Evolutionary conservation across 2,888 invertebrate species (phyloP).

Genomic region (Tanypteryx hageni): DNA sequence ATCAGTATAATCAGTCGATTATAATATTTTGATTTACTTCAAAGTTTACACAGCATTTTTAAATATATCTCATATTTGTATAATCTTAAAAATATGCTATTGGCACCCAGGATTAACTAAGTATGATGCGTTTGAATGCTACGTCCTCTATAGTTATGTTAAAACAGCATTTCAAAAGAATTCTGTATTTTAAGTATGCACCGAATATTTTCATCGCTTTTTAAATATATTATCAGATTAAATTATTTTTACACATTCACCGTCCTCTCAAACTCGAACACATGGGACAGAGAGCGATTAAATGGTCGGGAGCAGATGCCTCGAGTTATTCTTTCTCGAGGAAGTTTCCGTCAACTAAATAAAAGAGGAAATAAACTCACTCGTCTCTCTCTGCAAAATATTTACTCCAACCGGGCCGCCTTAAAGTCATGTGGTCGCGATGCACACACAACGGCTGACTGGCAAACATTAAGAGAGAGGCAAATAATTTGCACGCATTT

Average conservation of each 20-base stretch:
- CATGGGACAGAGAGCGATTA: slow-evolving; percentile 1
- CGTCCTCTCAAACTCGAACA: slow-evolving; percentile 12
- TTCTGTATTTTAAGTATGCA: neutral
- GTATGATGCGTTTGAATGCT: no score
- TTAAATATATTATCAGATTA: neutral
- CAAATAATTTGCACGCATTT: slow-evolving; percentile 51
- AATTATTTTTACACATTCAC: neutral
- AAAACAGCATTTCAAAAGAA: no score
- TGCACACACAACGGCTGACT: slow-evolving; percentile 36
- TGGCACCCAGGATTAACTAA: no score
- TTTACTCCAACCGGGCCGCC: slow-evolving; percentile 16
- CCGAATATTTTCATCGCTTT: neutral
- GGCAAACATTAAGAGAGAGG: slow-evolving; percentile 13
- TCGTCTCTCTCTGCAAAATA: slow-evolving; percentile 49
- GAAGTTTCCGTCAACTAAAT: slow-evolving; percentile 30
- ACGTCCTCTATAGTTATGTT: no score
- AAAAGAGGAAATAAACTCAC: slow-evolving; percentile 31
- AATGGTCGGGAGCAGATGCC: slow-evolving; percentile 50
- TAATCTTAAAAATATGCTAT: no score
- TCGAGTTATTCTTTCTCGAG: neutral
- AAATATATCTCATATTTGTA: no score
- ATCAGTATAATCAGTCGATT: no score
- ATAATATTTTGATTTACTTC: no score
- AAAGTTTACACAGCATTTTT: no score
- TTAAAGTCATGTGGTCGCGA: slow-evolving; percentile 48